Conservation (phyloP, 2,888 invertebrate genomes). For the Trypoxylon attenuatum region DNA sequence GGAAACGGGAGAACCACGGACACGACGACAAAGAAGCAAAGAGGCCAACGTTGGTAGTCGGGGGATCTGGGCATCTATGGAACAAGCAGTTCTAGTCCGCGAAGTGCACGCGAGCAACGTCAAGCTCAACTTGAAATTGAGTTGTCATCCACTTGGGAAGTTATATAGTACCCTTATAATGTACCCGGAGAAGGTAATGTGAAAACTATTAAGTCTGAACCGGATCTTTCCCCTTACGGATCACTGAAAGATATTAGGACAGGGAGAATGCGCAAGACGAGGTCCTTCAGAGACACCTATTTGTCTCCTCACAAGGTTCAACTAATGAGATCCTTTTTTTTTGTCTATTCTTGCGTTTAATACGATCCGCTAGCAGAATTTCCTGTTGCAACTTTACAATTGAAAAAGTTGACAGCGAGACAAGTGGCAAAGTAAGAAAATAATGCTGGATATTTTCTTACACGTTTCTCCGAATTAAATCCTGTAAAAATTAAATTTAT, state of each 20-base stretch:
- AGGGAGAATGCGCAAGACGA: background rate
- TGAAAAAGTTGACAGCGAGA: too few species aligned
- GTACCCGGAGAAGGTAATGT: slow-evolving; percentile 60
- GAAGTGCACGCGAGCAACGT: slow-evolving; percentile 70
- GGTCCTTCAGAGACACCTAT: too few species aligned
- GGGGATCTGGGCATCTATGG: background rate
- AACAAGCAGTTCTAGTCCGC: slow-evolving; percentile 40
- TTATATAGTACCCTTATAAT: slow-evolving; percentile 69
- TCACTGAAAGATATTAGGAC: slow-evolving; percentile 21
- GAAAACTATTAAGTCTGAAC: slow-evolving; percentile 66
- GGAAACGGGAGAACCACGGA: background rate
- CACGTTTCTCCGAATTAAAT: too few species aligned
- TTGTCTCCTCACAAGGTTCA: too few species aligned
- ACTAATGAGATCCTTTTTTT: too few species aligned
- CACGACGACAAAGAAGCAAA: background rate
- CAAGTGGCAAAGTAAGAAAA: too few species aligned
- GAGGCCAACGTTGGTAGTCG: background rate
- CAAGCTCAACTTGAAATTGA: slow-evolving; percentile 73
- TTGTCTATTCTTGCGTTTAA: too few species aligned
- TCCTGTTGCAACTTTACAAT: too few species aligned
- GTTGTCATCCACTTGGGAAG: slow-evolving; percentile 72
- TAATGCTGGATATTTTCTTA: too few species aligned
- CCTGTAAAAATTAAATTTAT: too few species aligned
- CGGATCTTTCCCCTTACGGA: slow-evolving; percentile 40
- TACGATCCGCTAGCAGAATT: too few species aligned